Conservation (phyloP, 1,140 invertebrate genomes). For the Notospermus geniculatus region DNA sequence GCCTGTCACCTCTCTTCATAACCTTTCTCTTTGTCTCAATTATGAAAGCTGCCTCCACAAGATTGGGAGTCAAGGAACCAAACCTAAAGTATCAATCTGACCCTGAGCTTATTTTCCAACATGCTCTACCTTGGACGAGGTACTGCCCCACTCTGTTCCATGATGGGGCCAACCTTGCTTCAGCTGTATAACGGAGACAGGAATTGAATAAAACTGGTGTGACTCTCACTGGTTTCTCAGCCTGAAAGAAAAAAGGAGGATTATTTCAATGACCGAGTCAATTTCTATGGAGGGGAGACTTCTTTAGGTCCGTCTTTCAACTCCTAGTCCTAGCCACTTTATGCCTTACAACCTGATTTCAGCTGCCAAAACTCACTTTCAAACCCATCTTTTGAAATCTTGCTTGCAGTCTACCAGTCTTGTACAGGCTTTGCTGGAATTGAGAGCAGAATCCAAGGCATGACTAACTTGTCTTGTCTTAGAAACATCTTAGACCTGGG, state of each 20-base stretch:
- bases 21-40: too few relatives aligned
- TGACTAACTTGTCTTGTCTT: constrained; percentile 3
- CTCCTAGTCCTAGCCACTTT: too few relatives aligned
- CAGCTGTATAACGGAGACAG: constrained; percentile 37
- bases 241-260: constrained; percentile 21
- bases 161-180: constrained; percentile 37
- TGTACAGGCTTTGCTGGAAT: constrained; percentile 34
- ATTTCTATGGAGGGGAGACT: background rate
- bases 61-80: too few relatives aligned
- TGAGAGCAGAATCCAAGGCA: background rate
- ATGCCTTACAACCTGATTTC: too few relatives aligned
- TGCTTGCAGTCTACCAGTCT: constrained; percentile 34
- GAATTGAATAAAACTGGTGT: constrained; percentile 30
- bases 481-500: too few relatives aligned
- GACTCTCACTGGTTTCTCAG: constrained; percentile 30
- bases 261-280: too few relatives aligned
- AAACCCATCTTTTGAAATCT: constrained; percentile 35
- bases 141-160: constrained; percentile 45
- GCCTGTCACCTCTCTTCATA: too few relatives aligned
- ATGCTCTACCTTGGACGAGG: constrained; percentile 36
- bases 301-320: background rate
- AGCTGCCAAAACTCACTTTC: constrained; percentile 21
- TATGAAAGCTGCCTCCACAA: too few relatives aligned
- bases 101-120: background rate
- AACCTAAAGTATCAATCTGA: too few relatives aligned